Base-by-base conservation (phyloP, 2,888 invertebrate species). In the Trachelus tabidus region DNA sequence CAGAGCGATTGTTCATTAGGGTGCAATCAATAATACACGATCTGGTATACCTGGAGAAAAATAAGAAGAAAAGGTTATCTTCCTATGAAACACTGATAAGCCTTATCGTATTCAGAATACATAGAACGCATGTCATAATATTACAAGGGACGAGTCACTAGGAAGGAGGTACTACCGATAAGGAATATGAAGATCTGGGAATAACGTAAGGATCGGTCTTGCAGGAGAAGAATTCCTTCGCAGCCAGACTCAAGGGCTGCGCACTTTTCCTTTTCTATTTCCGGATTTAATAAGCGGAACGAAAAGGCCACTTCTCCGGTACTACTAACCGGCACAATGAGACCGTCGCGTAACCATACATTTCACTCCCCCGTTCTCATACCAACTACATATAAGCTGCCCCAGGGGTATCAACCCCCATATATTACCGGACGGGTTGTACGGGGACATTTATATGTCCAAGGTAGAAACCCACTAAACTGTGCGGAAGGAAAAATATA, bases 301-400 rank as follows among this genome's bases (percentile, higher is more conserved):
- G 69, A 69, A 69, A 69, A 33, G 69, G 30, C 69, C 69, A 23
- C 30, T 69, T 69, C 23, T 69, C 11, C 12, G 69, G 69, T 33
- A 69, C 33, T 69, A 33, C 69, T 82, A 83, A 81, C 81, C 83
- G 80, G 80, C 79, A 78, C 82, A 82, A 86, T 80, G 81, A 82
- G 79, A 77, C 79, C 77, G 75, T 79, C 77, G 78, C 75, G 78
- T 77, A 81, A 76, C 80, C 79, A 78, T 83, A 82, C 80, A 81
- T 84, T 81, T 81, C 83, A 80, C 73, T 82, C 77, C 79, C 80
- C 80, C 73, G 73, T 77, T 76, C 81, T 79, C 82, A 76, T 73
- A 73, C 76, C 74, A 30, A 73, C 69, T 40, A 40, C 74, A 40
- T 76, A 73, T 73, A 76, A 79, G 76, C 79, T 69, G 73, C 76